Conservation (phyloP, 2,113 vertebrate species). For the Cephalophus harveyi region DNA sequence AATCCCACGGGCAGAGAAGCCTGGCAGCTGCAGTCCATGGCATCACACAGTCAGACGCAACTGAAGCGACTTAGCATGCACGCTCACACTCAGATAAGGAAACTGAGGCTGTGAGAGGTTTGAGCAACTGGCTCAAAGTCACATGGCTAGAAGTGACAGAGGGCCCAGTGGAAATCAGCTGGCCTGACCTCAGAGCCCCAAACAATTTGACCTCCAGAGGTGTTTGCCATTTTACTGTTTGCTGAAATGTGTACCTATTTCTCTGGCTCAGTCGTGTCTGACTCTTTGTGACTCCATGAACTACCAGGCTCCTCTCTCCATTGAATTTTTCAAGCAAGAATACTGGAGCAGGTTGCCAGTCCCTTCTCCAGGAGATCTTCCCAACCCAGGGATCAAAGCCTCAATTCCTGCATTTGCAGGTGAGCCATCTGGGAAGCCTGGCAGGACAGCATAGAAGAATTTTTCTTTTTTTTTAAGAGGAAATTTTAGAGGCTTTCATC, state of each 20-base stretch:
- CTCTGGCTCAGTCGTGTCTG: background rate
- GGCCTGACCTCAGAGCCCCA: background rate
- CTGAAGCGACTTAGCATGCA: background rate
- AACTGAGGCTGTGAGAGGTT: background rate
- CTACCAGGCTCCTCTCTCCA: background rate
- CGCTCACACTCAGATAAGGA: background rate
- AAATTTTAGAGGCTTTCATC: background rate
- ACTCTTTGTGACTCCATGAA: background rate
- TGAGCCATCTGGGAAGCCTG: background rate
- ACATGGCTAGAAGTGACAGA: background rate
- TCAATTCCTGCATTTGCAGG: background rate
- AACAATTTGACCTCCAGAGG: background rate
- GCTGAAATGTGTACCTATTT: background rate
- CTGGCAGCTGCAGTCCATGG: background rate
- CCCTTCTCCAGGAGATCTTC: background rate
- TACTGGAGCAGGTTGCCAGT: background rate
- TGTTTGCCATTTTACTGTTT: background rate
- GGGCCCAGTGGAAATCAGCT: background rate
- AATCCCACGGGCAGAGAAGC: background rate
- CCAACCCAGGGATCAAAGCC: background rate
- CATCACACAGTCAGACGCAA: fast-evolving
- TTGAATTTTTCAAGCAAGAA: background rate
- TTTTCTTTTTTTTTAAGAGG: background rate
- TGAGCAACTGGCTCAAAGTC: background rate
- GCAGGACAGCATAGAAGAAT: fast-evolving